Conservation (phyloP, 2,797 vertebrate genomes). For the Lepus oiostolus region DNA sequence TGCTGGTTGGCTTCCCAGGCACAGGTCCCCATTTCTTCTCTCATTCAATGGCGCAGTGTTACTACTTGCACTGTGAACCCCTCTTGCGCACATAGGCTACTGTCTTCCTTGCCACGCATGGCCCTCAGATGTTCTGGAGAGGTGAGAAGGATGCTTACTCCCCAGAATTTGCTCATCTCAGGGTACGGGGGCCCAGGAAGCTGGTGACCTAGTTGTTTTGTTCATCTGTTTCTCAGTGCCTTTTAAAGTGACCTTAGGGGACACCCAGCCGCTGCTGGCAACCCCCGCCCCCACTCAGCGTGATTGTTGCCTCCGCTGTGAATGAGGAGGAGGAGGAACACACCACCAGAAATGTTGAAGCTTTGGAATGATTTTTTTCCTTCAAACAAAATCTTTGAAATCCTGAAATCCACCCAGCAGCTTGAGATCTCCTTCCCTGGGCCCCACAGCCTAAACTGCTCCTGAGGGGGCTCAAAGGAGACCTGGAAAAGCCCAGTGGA, state of each 20-base stretch:
- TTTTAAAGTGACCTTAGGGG: slow-evolving; percentile 63
- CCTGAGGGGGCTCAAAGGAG: background rate
- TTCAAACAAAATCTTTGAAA: slow-evolving; percentile 36
- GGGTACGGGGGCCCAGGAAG: slow-evolving; percentile 28
- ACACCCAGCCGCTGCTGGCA: background rate
- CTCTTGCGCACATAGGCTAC: no score
- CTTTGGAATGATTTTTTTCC: background rate
- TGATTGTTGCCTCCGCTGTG: slow-evolving; percentile 31
- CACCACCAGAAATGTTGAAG: background rate
- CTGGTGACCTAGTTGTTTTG: slow-evolving; percentile 36
- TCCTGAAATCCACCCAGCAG: background rate
- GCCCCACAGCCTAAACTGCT: background rate
- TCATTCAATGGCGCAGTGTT: no score
- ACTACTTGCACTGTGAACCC: no score
- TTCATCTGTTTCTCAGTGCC: slow-evolving; percentile 27
- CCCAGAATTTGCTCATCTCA: slow-evolving; percentile 42
- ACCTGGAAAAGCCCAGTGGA: background rate
- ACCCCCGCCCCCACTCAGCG: background rate
- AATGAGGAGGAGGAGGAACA: background rate
- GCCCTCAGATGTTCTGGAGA: background rate
- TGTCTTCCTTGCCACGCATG: no score
- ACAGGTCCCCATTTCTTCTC: no score
- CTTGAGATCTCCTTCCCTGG: background rate
- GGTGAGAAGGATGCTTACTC: slow-evolving; percentile 24
- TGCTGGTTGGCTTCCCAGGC: no score